Evolutionary conservation across 1,140 invertebrate species (phyloP).

Genomic region (Cyphomyrmex costatus): DNA sequence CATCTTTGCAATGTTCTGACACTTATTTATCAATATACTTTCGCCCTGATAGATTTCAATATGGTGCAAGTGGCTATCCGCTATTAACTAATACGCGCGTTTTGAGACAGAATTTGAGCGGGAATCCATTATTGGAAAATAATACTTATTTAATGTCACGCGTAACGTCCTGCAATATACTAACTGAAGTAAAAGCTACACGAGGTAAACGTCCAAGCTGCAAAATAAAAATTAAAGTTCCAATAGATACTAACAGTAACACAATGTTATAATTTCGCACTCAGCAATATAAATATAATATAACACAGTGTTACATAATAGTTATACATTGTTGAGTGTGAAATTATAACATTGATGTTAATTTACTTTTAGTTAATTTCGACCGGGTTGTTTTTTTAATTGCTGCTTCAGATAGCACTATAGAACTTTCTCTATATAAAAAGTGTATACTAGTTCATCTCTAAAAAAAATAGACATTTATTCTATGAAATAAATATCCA

Average conservation of each 20-base stretch:
- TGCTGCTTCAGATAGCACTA: no score
- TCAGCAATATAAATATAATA: background rate
- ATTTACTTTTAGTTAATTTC: no score
- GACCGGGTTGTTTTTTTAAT: no score
- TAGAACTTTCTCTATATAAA: no score
- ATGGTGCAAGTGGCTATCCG: background rate
- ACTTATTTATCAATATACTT: constrained; percentile 63
- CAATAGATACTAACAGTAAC: background rate
- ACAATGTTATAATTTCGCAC: no score
- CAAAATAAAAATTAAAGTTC: background rate
- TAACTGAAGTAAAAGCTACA: background rate
- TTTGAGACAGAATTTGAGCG: background rate
- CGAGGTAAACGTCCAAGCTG: constrained; percentile 10
- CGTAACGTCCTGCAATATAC: constrained; percentile 34
- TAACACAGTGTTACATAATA: no score
- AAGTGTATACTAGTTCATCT: no score
- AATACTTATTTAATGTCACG: constrained; percentile 27
- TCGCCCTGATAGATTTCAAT: constrained; percentile 20
- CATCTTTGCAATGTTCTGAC: constrained; percentile 35
- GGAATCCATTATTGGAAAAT: constrained; percentile 14
- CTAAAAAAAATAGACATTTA: no score
- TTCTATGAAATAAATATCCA: no score
- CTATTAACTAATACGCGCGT: background rate
- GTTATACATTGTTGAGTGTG: no score
- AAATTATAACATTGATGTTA: no score